phyloP scores from a whole-genome alignment of 2,113 vertebrate species.

The Thamnaconus septentrionalis region DNA sequence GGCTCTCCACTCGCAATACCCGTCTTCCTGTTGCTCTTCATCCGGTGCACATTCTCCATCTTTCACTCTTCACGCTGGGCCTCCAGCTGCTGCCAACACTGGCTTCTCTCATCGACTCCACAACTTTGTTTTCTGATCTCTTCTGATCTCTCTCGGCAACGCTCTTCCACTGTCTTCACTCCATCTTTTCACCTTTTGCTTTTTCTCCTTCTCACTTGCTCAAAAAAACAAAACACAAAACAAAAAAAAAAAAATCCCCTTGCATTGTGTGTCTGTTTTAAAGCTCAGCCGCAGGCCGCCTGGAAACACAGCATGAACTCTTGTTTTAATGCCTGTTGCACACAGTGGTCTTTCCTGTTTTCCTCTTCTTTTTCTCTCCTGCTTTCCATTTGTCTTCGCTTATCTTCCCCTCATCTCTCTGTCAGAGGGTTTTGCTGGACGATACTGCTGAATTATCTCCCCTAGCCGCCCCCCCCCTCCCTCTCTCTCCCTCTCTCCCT shows the following conservation, averaged over 20 bases:
- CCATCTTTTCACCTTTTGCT: conserved; percentile 11
- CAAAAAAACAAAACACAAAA: conserved; percentile 3
- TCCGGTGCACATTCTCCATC: conserved; percentile 7
- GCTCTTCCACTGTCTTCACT: neutral
- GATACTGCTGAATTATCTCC: conserved; percentile 23
- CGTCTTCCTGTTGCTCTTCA: conserved; percentile 13
- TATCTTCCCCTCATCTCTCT: conserved; percentile 28
- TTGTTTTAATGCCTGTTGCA: conserved; percentile 13
- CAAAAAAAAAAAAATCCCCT: neutral
- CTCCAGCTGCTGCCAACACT: conserved; percentile 5
- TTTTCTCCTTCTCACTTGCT: conserved; percentile 18
- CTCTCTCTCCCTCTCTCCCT: neutral
- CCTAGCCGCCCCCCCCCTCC: neutral
- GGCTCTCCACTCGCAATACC: conserved; percentile 1
- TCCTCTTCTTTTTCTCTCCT: neutral
- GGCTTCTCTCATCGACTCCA: conserved; percentile 17
- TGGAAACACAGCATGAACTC: too few relatives aligned
- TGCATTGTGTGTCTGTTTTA: neutral
- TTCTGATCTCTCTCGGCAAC: neutral
- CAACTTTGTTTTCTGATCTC: conserved; percentile 36
- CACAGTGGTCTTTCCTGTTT: neutral
- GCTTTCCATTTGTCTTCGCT: conserved; percentile 15
- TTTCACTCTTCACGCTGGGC: neutral
- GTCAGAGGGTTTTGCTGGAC: conserved; percentile 19
- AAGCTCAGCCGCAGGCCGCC: too few relatives aligned